Base-by-base conservation (phyloP, 1,140 invertebrate genomes). In the Holcopasites calliopsidis region DNA sequence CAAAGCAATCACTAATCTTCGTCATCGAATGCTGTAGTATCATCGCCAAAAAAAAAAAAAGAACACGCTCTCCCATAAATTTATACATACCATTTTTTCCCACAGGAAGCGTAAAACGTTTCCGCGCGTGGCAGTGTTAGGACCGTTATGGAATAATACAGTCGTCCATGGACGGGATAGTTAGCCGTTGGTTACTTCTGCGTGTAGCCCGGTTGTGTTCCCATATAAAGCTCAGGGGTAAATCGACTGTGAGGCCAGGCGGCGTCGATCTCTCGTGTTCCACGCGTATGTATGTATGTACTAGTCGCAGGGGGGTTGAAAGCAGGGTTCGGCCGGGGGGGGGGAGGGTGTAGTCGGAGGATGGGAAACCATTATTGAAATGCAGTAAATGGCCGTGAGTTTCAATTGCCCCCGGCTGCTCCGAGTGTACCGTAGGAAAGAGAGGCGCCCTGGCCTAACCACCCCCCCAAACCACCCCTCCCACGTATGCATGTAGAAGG, bases 311-410 rank as follows among this genome's bases (percentile, higher is more conserved):
- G 26, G 68, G 16, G 57, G 26, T n/a, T 47, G 13, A 26, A 2
- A 23, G 16, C 18, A 33, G 44, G 26, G 49, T 21, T 1, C 44
- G 11, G 31, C 21, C 54, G 44, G 31, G 52, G 21, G 23, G 13
- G n/a, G 35, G 40, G 13, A 11, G 57, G 33, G 26, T 31, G 44
- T 54, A 58, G 60, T 10, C 31, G 38, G 73, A 57, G 80, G 74
- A 70, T 44, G 71, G 81, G 77, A 83, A 83, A 83, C 82, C 79
- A 83, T 84, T 84, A 84, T 84, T 84, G 82, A 84, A 84, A 84
- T 84, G 82, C 82, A 84, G 82, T 84, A 84, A 84, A 84, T 84
- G 82, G 80, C 81, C 81, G 81, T 83, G 81, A 84, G 82, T 84
- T 84, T 84, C 82, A 84, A 84, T 84, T 84, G 82, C 82, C 81